Percentiles rank a stretch among this genome's conserved stretches.
Evolutionary conservation across 2,888 invertebrate genomes (phyloP).

Genomic region (Pristionchus fissidentatus): DNA sequence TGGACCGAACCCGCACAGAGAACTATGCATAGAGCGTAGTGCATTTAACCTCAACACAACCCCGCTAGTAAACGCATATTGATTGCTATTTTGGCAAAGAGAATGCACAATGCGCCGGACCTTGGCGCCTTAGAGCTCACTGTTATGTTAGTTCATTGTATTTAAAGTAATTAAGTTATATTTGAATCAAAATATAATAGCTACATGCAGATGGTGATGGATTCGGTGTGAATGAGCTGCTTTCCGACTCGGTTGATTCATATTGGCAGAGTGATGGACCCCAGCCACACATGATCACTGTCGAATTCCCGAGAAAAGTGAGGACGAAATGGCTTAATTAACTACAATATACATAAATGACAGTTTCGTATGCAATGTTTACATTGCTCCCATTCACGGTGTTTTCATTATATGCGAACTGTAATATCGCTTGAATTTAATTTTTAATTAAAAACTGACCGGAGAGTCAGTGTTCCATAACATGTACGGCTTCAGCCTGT

Average conservation of each 20-base stretch:
- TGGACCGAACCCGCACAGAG: too few relatives aligned
- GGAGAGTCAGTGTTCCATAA: too few relatives aligned
- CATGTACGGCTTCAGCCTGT: too few relatives aligned
- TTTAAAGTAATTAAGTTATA: too few relatives aligned
- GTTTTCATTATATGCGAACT: not conserved
- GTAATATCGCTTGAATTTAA: not conserved
- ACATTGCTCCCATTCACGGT: not conserved
- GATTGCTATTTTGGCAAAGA: too few relatives aligned
- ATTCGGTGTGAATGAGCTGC: slow-evolving; percentile 95
- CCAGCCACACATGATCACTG: slow-evolving; percentile 95
- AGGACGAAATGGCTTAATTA: not conserved
- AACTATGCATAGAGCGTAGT: too few relatives aligned
- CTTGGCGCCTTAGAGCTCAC: too few relatives aligned
- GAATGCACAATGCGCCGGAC: not conserved
- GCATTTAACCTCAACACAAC: too few relatives aligned
- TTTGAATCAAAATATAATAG: not conserved
- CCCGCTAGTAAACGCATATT: too few relatives aligned
- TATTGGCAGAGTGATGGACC: slow-evolving; percentile 99
- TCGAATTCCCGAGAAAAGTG: slow-evolving; percentile 77
- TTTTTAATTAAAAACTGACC: not conserved
- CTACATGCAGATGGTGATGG: slow-evolving; percentile 80
- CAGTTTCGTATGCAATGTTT: not conserved
- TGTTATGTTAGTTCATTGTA: too few relatives aligned
- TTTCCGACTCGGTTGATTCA: slow-evolving; percentile 95
- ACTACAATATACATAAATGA: not conserved